Evolutionary conservation across 2,888 invertebrate species (phyloP), one percentile per base, ranked within the genome.

Genomic region (Phaonia tiefii): DNA sequence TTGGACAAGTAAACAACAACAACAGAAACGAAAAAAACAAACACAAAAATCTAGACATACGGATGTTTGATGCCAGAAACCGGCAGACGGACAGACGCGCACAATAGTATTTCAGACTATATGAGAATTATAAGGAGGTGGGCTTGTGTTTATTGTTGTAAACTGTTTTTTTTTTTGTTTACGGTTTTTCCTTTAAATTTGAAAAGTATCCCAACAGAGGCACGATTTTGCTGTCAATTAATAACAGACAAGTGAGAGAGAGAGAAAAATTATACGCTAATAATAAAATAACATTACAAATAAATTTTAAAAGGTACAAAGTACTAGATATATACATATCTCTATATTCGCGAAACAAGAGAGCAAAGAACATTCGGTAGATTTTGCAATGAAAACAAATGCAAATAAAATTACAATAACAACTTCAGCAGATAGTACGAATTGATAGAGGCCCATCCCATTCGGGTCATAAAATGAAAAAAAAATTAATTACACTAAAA

Each of bases 1-100:
- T 76, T 76, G n/a, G 39, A 42, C 69, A 69, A 56, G 69, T 39
- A 69, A 37, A 70, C 66, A 77, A 22, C 76, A 73, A 60, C 80
- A 73, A 73, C 22, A 51, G 67, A 11, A 51, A 74, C 20, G 58
- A 70, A 8, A 56, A 56, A 22, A 73, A 75, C 20, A 78, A 78
- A 8, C 67, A 70, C 42, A 67, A 54, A 56, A 65, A 31, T 31
- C 31, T 31, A 31, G 31, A 31, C 31, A 31, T 31, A 31, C 31
- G 31, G 31, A 31, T 31, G 8, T 31, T 31, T 31, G 31, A 3
- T 31, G 31, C 8, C 31, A 31, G 31, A 31, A 60, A 44, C 56
- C 60, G 67, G 58, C 44, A 26, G 73, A 58, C 69, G 58, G 67
- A 54, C 37, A 10, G 49, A 37, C 79, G 71, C 31, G 67, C 22